Evolutionary conservation across 2,113 vertebrate species (phyloP), one percentile per base, ranked within the genome.

Genomic region (Nansenia antarctica): DNA sequence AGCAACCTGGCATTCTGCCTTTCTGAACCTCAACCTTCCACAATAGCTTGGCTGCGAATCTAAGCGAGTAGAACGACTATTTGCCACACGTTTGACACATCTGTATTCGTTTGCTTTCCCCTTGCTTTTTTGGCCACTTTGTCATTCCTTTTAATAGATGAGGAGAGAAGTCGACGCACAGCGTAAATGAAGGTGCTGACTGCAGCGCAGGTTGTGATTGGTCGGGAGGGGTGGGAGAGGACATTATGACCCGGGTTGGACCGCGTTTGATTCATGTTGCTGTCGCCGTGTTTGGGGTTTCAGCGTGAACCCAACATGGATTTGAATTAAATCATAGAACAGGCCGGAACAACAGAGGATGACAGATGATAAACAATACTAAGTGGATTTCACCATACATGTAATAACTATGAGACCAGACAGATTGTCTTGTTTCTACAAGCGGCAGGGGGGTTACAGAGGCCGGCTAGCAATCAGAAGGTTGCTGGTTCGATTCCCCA

Each of bases 131-230:
- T 49, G 45, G 45, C 14, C 5, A 47, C 8, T 49, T 5, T 5
- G 15, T n/a, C 3, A 18, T 47, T 18, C 7, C 42, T 47, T 0
- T 20, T 47, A 9, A 47, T 0, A 5, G 18, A 49, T 49, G 45
- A 49, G 20, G 45, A 49, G 5, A n/a, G 39, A 49, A 8, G 45
- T 49, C 15, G 1, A 20, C 20, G 45, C 18, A 49, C 45, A 20
- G 8, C 45, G 2, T 49, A 49, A 47, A 1, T 47, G 45, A n/a
- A n/a, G n/a, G n/a, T 74, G 80, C 74, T 82, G 80, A 78, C 3
- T 53, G 12, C 53, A 76, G 73, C 72, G 55, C 12, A 22, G 73
- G 30, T 12, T 22, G 45, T 66, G 22, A 45, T 57, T 29, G 58
- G 70, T 72, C 77, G n/a, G 65, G 65, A 64, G 24, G 1, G 3